Percentiles rank a stretch among this genome's conserved stretches.
These are phyloP conservation scores for Pachyrhynchus sulphureomaculatus DNA, from an alignment of 1,140 invertebrate genomes.

Conservation along the genomic window DNA sequence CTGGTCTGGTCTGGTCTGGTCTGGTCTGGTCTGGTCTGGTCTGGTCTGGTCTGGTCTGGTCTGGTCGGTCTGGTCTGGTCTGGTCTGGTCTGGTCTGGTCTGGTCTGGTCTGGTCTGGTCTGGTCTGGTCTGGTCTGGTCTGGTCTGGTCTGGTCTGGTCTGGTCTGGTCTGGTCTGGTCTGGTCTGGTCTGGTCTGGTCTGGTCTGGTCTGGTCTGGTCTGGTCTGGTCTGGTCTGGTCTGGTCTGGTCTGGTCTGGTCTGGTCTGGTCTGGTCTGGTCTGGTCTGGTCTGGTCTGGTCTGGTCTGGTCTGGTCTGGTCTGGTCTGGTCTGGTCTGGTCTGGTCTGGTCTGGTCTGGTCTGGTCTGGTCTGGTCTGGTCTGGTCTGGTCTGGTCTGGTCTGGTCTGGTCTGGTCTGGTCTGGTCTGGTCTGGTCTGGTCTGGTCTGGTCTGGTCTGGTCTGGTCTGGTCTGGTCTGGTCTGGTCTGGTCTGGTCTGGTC, in stretches of 20 bases:
- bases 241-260: slow-evolving; percentile 8
- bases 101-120: neutral
- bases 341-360: neutral
- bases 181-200: slow-evolving; percentile 1
- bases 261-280: slow-evolving; percentile 9
- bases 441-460: slow-evolving; percentile 5
- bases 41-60: neutral
- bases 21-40: neutral
- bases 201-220: slow-evolving; percentile 8
- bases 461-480: slow-evolving; percentile 10
- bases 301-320: slow-evolving; percentile 9
- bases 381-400: neutral
- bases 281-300: slow-evolving; percentile 9
- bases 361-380: neutral
- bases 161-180: neutral
- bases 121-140: neutral
- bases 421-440: neutral
- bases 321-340: slow-evolving; percentile 6
- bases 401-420: neutral
- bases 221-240: slow-evolving; percentile 10
- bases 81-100: neutral
- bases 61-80: neutral
- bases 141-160: neutral
- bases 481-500: slow-evolving; percentile 10
- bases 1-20: neutral